phyloP scores from a whole-genome alignment of 2,888 invertebrate genomes.

The Troilus luridus region DNA sequence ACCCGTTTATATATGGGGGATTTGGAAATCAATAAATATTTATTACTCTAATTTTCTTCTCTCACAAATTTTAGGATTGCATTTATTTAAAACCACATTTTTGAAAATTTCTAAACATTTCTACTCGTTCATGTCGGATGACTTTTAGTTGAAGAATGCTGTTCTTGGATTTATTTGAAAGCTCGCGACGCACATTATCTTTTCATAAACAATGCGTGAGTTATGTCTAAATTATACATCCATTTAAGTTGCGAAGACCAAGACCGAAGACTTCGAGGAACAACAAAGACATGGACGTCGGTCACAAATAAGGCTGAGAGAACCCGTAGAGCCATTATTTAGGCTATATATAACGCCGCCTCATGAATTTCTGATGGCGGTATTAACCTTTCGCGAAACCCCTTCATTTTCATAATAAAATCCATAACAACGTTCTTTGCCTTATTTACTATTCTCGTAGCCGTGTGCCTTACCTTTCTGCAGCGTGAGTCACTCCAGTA shows the following conservation, averaged over 20 bases:
- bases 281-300: not conserved
- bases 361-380: conserved; percentile 37
- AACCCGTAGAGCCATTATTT: not conserved
- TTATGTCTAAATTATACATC: not conserved
- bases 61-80: too few species aligned
- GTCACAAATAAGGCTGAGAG: not conserved
- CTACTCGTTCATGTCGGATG: too few species aligned
- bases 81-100: too few species aligned
- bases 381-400: conserved; percentile 45
- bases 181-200: not conserved
- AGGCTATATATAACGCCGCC: conserved; percentile 6
- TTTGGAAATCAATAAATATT: too few species aligned
- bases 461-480: not conserved
- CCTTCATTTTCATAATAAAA: conserved; percentile 13
- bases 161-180: not conserved
- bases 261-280: not conserved
- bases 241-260: not conserved
- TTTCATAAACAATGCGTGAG: not conserved
- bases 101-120: too few species aligned
- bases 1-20: too few species aligned
- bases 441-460: not conserved
- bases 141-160: not conserved
- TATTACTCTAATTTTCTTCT: too few species aligned
- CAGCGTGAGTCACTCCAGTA: not conserved
- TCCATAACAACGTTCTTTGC: not conserved